Base-by-base conservation (phyloP, 1,140 invertebrate genomes). In the Penaeus vannamei region DNA sequence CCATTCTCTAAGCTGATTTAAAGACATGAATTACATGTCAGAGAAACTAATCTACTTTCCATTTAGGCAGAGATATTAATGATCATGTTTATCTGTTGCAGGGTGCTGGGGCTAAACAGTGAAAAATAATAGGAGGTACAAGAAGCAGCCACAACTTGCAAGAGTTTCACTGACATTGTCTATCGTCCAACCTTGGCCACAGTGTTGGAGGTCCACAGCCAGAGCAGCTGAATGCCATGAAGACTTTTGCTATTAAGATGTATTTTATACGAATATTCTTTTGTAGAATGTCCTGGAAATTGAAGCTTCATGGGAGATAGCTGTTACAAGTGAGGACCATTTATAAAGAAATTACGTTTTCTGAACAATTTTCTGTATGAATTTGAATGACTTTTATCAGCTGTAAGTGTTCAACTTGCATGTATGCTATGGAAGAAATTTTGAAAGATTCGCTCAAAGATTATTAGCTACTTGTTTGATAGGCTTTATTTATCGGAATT, bases 211-310 rank as follows among this genome's bases (percentile, higher is more conserved):
- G 77, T 82, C 86, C 80, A 83, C 77, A 83, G 72, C 64, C 86
- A 87, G 62, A 42, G 66, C 26, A 72, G 60, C 69, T 62, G 61
- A 64, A 82, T 89, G 87, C 83, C 87, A 84, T 89, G 87, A 84
- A 89, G 87, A 79, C 64, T 23, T 89, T 87, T 80, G 77, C 87
- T 79, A 77, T 89, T 89, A 64, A 79, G 72, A 83, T 84, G 83
- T 89, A 89, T 89, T 89, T 89, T 89, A 76, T 89, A 89, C 83
- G 20, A 62, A 80, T 26, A 69, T 89, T 89, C 76, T 87, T 84
- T 89, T 84, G 87, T 89, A 84, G 87, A 72, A 62, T 62, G 82
- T 76, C 36, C 79, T 84, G 76, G 87, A 80, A 53, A 89, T 84
- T 61, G 26, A 62, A 62, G 53, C 85, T 86, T 86, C 76, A 80